phyloP scores from a whole-genome alignment of 1,140 invertebrate genomes.

The Periplaneta americana region DNA sequence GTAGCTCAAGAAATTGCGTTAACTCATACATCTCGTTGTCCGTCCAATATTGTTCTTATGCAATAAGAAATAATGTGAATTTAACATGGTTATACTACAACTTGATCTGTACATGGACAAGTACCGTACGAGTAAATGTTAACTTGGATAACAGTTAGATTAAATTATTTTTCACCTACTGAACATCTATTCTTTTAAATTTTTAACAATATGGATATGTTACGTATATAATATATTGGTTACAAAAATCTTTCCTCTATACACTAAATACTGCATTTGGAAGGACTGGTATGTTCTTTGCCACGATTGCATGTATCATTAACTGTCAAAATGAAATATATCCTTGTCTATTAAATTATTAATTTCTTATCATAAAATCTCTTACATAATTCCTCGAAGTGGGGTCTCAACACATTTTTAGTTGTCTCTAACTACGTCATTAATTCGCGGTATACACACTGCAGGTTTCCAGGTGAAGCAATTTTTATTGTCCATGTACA shows the following conservation, averaged over 20 bases:
- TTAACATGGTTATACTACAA: background rate
- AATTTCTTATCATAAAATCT: background rate
- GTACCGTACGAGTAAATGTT: background rate
- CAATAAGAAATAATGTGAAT: background rate
- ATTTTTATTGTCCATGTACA: background rate
- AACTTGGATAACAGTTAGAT: background rate
- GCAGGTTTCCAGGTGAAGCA: background rate
- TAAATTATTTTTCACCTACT: background rate
- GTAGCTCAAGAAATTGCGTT: background rate
- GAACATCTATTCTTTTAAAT: background rate
- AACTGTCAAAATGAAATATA: background rate
- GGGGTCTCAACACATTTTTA: background rate
- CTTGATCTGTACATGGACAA: background rate
- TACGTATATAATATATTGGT: background rate
- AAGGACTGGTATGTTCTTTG: background rate
- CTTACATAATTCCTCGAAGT: background rate
- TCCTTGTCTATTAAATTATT: background rate
- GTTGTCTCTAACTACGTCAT: background rate
- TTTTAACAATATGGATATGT: background rate
- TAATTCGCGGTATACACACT: too few species aligned
- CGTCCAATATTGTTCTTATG: background rate
- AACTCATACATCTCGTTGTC: background rate
- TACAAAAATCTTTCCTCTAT: background rate
- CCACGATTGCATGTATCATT: background rate
- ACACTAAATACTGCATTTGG: background rate